A percentile compares a stretch with the other conserved stretches of the same genome.
These are phyloP conservation scores for Drosophila vallismaia DNA, from an alignment of 2,888 invertebrate genomes.

Conservation along the genomic window DNA sequence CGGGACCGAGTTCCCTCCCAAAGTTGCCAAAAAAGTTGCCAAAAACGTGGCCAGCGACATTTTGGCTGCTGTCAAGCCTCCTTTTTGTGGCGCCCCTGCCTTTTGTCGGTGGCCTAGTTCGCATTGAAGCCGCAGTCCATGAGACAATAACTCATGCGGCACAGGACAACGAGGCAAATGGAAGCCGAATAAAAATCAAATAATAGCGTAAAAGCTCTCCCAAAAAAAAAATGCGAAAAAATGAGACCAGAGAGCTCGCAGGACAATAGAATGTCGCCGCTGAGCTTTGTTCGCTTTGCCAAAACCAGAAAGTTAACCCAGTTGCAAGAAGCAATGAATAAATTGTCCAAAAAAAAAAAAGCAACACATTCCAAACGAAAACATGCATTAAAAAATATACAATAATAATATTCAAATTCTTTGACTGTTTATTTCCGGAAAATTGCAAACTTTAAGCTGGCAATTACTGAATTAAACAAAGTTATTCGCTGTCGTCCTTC, in stretches of 20 bases:
- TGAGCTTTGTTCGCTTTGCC: slow-evolving; percentile 31
- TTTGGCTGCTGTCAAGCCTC: slow-evolving; percentile 20
- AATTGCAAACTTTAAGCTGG: slow-evolving; percentile 1
- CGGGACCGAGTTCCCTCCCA: too few relatives aligned
- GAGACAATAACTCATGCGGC: slow-evolving; percentile 68
- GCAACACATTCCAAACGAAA: slow-evolving; percentile 26
- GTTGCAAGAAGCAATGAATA: slow-evolving; percentile 70
- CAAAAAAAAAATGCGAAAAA: slow-evolving; percentile 9
- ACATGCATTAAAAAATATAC: slow-evolving; percentile 1
- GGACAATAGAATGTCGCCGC: slow-evolving; percentile 51
- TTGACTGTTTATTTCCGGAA: too few relatives aligned
- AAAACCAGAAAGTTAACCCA: slow-evolving; percentile 57
- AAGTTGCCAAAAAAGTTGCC: slow-evolving; percentile 46
- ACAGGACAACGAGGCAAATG: background rate
- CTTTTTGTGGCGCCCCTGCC: background rate
- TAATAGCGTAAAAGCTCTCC: slow-evolving; percentile 57
- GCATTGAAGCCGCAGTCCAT: slow-evolving; percentile 65
- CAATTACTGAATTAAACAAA: slow-evolving; percentile 21
- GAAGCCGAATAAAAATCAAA: slow-evolving; percentile 75
- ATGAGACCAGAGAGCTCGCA: background rate
- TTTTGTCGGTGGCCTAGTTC: slow-evolving; percentile 64
- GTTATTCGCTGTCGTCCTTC: background rate
- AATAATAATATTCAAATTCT: too few relatives aligned
- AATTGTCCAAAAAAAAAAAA: slow-evolving; percentile 58
- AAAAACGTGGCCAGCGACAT: slow-evolving; percentile 57